Conservation (phyloP, 2,888 invertebrate genomes). For the Hypomecis punctinalis region DNA sequence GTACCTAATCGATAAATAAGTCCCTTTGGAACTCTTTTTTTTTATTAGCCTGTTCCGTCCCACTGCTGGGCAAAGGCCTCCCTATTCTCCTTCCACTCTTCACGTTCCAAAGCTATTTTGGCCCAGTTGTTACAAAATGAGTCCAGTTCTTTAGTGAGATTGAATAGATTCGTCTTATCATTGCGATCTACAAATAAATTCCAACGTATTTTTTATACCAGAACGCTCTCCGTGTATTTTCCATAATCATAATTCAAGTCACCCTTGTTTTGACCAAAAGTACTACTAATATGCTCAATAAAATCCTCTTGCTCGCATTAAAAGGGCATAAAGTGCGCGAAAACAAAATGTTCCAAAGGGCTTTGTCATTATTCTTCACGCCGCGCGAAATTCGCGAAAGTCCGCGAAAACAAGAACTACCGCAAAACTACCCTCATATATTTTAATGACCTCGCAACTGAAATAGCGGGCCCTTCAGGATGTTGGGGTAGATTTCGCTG, state of each 20-base stretch:
- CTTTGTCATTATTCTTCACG: slow-evolving; percentile 34
- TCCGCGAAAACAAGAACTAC: slow-evolving; percentile 36
- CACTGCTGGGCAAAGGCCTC: too few relatives aligned
- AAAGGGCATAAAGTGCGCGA: slow-evolving; percentile 22
- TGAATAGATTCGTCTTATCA: too few relatives aligned
- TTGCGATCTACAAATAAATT: too few relatives aligned
- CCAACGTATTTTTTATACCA: too few relatives aligned
- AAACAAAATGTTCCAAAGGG: slow-evolving; percentile 35
- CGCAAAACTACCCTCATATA: slow-evolving; percentile 40
- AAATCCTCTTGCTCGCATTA: slow-evolving; percentile 13
- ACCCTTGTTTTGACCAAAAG: slow-evolving; percentile 23
- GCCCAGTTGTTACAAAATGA: too few relatives aligned
- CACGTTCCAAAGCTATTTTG: too few relatives aligned
- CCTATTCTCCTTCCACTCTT: too few relatives aligned
- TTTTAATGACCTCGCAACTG: slow-evolving; percentile 34
- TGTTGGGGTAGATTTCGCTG: slow-evolving; percentile 20
- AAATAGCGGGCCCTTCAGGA: slow-evolving; percentile 12
- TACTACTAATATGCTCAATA: slow-evolving; percentile 20
- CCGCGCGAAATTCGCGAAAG: slow-evolving; percentile 37
- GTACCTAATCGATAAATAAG: too few relatives aligned
- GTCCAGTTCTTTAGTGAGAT: too few relatives aligned
- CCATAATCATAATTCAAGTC: background rate
- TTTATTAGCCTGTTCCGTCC: too few relatives aligned
- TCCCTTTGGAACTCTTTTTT: too few relatives aligned
- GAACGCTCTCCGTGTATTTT: too few relatives aligned